These are phyloP conservation scores for Diachasma alloeum DNA, from an alignment of 1,140 invertebrate species.

Conservation along the genomic window DNA sequence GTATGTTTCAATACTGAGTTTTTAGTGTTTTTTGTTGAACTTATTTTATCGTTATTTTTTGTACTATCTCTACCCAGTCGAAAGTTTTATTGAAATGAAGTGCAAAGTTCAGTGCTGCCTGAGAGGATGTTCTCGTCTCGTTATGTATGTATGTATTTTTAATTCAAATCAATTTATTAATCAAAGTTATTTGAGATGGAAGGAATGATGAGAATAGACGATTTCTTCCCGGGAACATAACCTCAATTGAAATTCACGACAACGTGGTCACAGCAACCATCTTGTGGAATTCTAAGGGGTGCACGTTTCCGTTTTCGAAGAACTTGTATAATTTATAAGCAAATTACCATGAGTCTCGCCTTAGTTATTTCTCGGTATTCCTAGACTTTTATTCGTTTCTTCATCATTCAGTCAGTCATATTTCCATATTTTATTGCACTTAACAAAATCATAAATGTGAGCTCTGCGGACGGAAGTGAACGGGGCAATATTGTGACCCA, in stretches of 20 bases:
- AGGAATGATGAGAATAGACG: no score
- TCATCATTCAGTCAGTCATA: no score
- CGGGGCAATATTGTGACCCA: no score
- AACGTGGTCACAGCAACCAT: background rate
- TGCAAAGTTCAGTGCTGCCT: constrained; percentile 9
- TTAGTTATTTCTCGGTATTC: no score
- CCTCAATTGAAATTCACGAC: background rate
- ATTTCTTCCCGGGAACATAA: background rate
- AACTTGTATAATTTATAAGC: background rate
- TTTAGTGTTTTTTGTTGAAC: background rate
- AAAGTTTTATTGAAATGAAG: background rate
- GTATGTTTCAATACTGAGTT: background rate
- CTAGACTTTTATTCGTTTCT: no score
- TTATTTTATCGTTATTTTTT: background rate
- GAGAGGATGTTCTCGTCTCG: constrained; percentile 24
- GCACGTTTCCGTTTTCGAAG: background rate
- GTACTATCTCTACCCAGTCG: background rate
- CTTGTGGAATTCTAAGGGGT: background rate
- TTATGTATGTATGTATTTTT: constrained; percentile 37
- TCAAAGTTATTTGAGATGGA: background rate
- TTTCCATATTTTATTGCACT: no score
- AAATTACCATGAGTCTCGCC: no score
- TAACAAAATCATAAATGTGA: no score
- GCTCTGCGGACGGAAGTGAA: no score
- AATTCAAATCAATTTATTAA: background rate